Percentiles rank a stretch among this genome's conserved stretches.
Evolutionary conservation across 2,113 vertebrate genomes (phyloP).

Genomic region (Girardinichthys multiradiatus): DNA sequence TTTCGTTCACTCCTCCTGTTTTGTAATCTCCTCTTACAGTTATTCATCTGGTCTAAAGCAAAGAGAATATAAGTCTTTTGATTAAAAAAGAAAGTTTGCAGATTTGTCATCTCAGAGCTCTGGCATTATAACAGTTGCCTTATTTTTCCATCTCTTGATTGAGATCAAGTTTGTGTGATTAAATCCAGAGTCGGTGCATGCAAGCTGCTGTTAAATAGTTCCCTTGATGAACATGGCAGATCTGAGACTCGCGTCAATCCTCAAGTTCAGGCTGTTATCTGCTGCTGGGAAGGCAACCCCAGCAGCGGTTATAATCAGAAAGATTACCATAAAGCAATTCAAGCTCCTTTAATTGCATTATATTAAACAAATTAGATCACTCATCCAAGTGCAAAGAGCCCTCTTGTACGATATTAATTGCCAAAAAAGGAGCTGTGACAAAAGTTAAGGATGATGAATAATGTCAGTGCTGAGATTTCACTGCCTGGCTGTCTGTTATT

Average conservation of each 20-base stretch:
- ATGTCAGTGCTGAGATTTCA: constrained; percentile 73
- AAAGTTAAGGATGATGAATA: constrained; percentile 84
- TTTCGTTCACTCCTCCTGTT: background rate
- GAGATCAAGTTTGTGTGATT: constrained; percentile 48
- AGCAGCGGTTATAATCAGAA: constrained; percentile 66
- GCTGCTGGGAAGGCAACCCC: constrained; percentile 50
- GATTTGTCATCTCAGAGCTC: background rate
- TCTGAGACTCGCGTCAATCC: constrained; percentile 73
- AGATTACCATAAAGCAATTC: constrained; percentile 79
- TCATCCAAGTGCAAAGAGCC: constrained; percentile 79
- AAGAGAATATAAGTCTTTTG: constrained; percentile 10
- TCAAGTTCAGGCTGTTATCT: constrained; percentile 70
- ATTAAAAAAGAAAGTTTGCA: constrained; percentile 6
- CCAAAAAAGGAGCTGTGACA: constrained; percentile 77
- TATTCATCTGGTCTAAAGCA: background rate
- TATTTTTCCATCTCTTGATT: constrained; percentile 2
- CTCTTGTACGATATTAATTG: constrained; percentile 82
- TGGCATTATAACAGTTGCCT: background rate
- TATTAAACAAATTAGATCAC: constrained; percentile 82
- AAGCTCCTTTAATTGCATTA: constrained; percentile 79
- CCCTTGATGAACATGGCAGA: constrained; percentile 60
- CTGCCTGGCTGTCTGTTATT: constrained; percentile 76
- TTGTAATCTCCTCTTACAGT: background rate
- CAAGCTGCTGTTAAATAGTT: constrained; percentile 62
- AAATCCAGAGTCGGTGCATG: constrained; percentile 44